Conservation (phyloP, 2,113 vertebrate species). For the Cynocephalus volans region DNA sequence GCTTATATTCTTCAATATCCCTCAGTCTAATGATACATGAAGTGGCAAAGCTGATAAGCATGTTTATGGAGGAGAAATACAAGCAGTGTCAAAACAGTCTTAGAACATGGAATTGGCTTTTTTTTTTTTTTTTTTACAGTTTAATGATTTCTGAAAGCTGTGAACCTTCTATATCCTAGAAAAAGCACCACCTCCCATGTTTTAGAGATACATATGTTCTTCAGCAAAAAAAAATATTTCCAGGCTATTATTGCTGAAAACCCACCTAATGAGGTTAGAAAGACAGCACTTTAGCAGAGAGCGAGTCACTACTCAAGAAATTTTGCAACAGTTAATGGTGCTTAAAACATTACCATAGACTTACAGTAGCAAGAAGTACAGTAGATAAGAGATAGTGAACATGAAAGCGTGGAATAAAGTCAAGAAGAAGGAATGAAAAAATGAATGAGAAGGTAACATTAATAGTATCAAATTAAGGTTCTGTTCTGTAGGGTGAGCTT, state of each 20-base stretch:
- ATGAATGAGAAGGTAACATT: neutral
- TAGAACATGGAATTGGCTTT: neutral
- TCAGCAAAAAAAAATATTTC: neutral
- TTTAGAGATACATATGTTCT: neutral
- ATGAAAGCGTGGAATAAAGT: neutral
- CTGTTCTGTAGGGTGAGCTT: neutral
- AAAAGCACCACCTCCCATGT: neutral
- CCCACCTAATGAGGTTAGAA: neutral
- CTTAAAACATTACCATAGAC: neutral
- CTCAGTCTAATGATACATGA: neutral
- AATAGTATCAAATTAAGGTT: neutral
- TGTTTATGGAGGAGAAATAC: neutral
- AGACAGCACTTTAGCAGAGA: neutral
- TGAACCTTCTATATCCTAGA: neutral
- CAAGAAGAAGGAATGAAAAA: neutral
- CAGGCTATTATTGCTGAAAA: constrained; percentile 5
- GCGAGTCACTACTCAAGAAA: neutral
- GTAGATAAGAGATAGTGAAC: neutral
- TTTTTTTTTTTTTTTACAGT: neutral
- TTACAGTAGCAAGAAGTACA: neutral
- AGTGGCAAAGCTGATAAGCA: neutral
- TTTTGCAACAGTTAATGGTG: neutral
- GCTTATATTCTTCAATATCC: neutral
- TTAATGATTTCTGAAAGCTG: constrained; percentile 30
- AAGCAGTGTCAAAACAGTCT: neutral